Percentiles rank a stretch among this genome's conserved stretches.
Evolutionary conservation across 2,888 invertebrate species (phyloP).

Genomic region (Strigamia transsilvanica): DNA sequence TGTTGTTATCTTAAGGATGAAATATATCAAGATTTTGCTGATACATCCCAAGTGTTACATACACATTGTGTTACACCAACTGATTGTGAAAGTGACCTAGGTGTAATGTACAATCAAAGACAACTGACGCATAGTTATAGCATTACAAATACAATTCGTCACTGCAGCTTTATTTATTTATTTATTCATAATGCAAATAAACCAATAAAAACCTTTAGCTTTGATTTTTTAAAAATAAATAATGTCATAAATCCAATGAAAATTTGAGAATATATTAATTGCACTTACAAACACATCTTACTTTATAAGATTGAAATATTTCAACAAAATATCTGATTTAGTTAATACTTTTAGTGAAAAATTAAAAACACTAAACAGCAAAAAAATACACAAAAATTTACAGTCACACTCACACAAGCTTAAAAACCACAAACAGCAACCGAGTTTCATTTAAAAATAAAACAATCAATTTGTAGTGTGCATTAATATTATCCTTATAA

Average conservation of each 20-base stretch:
- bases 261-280: slow-evolving; percentile 8
- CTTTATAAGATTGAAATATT: neutral
- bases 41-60: neutral
- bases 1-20: neutral
- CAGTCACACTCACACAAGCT: neutral
- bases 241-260: neutral
- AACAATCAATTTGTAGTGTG: neutral
- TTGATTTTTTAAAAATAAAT: neutral
- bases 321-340: slow-evolving; percentile 2
- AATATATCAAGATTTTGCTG: slow-evolving; percentile 3
- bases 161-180: slow-evolving; percentile 2
- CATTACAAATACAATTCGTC: neutral
- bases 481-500: neutral
- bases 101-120: neutral
- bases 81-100: neutral
- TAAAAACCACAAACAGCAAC: neutral
- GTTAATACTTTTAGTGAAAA: slow-evolving; percentile 1
- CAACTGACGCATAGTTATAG: neutral
- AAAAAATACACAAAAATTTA: neutral
- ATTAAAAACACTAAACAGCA: neutral
- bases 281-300: neutral
- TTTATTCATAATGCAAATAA: neutral
- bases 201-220: neutral
- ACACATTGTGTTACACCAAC: neutral
- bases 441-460: slow-evolving; percentile 1